phyloP scores from a whole-genome alignment of 2,888 invertebrate species.

The Noctua janthina region DNA sequence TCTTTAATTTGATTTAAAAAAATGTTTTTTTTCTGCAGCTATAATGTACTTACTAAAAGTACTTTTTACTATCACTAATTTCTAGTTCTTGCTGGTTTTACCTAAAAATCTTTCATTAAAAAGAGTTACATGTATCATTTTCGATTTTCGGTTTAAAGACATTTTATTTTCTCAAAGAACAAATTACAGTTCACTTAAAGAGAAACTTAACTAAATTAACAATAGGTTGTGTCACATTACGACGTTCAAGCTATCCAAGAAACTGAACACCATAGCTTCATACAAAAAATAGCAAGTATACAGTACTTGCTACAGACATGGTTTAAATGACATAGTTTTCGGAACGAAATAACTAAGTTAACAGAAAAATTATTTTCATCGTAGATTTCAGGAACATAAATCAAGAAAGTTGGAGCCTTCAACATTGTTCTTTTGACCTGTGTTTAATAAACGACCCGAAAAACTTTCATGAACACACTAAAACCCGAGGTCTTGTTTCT shows the following conservation, averaged over 20 bases:
- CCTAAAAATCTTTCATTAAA: not conserved
- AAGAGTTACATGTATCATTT: not conserved
- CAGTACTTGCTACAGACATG: no score
- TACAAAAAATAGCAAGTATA: no score
- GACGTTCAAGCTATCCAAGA: no score
- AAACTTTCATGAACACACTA: constrained; percentile 56
- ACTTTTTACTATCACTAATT: not conserved
- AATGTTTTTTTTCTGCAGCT: not conserved
- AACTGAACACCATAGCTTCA: no score
- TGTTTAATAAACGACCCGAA: constrained; percentile 50
- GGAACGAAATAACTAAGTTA: not conserved
- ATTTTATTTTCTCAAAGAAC: no score
- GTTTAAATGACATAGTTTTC: no score
- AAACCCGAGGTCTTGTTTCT: constrained; percentile 34
- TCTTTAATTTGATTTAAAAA: not conserved
- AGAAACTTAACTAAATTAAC: no score
- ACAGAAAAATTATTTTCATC: constrained; percentile 38
- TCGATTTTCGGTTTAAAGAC: not conserved
- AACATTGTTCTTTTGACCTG: constrained; percentile 54
- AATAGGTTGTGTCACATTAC: no score
- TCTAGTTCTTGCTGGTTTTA: no score
- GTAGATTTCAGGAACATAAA: constrained; percentile 41
- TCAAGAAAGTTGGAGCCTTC: constrained; percentile 53
- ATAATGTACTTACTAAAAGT: no score
- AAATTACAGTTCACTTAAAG: no score